Evolutionary conservation across 1,140 invertebrate species (phyloP).

Genomic region (Galendromus occidentalis): DNA sequence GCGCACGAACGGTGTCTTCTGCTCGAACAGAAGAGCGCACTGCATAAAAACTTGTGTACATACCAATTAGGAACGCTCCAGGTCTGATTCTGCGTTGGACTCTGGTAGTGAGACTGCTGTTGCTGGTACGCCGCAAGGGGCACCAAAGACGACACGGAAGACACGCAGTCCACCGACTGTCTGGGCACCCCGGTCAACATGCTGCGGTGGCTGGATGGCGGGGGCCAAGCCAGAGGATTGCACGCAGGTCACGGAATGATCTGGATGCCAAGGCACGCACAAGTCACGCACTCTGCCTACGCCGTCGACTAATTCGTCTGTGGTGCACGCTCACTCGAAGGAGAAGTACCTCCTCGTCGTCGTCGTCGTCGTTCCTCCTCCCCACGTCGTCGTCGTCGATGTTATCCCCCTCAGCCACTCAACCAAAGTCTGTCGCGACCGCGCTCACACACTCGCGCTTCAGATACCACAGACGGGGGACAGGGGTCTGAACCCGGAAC

Average conservation of each 20-base stretch:
- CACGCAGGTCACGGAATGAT: conserved; percentile 11
- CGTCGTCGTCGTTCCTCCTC: too few relatives aligned
- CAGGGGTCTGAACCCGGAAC: too few relatives aligned
- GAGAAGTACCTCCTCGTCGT: too few relatives aligned
- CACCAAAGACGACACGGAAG: conserved; percentile 8
- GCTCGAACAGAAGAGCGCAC: too few relatives aligned
- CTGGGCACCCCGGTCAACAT: conserved; percentile 11
- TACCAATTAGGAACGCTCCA: conserved; percentile 9
- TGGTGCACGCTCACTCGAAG: too few relatives aligned
- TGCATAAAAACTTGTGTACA: neutral
- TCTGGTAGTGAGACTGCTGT: conserved; percentile 1
- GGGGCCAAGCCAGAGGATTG: neutral
- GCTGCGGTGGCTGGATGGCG: neutral
- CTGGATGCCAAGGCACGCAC: conserved; percentile 8
- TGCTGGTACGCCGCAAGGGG: neutral
- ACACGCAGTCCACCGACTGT: conserved; percentile 10
- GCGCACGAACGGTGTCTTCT: too few relatives aligned
- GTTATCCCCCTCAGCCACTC: too few relatives aligned
- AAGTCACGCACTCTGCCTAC: neutral
- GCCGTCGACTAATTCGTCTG: too few relatives aligned
- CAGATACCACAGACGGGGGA: too few relatives aligned
- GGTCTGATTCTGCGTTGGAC: conserved; percentile 6
- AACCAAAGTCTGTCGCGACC: too few relatives aligned
- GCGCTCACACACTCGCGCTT: too few relatives aligned
- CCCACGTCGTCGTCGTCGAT: too few relatives aligned